Conservation (phyloP, 2,888 invertebrate genomes). For the Ophion ventricosus region DNA sequence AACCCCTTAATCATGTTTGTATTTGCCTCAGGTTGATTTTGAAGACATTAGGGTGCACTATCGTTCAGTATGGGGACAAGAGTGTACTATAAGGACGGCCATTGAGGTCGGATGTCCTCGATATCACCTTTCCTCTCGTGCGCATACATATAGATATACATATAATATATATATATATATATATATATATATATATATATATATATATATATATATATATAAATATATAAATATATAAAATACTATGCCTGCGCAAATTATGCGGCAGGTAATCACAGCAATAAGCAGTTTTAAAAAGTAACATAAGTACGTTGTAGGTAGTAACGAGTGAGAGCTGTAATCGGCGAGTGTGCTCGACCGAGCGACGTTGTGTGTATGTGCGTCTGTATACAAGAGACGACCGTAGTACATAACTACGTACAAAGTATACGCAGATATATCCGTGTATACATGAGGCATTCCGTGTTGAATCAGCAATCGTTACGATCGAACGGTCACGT, state of each 20-base stretch:
- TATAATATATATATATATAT: slow-evolving; percentile 77
- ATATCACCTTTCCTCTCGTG: neutral
- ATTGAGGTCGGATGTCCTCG: neutral
- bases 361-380: slow-evolving; percentile 29
- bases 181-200: slow-evolving; percentile 36
- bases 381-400: neutral
- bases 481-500: neutral
- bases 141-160: neutral
- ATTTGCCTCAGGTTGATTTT: neutral
- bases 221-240: slow-evolving; percentile 4
- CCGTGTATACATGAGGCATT: slow-evolving; percentile 11
- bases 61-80: neutral
- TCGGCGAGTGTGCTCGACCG: slow-evolving; percentile 72
- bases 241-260: slow-evolving; percentile 75
- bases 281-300: slow-evolving; percentile 81
- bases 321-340: slow-evolving; percentile 80
- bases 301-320: slow-evolving; percentile 81
- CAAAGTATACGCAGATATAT: neutral
- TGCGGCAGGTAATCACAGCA: slow-evolving; percentile 80
- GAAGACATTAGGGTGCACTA: neutral
- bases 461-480: neutral
- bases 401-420: slow-evolving; percentile 9
- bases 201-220: slow-evolving; percentile 2
- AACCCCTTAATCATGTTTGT: too few species aligned
- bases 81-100: neutral